Percentiles rank a stretch among this genome's conserved stretches.
Conservation (phyloP, 2,113 vertebrate genomes). For the Bos taurus region ARS-UCD2.0 NC_037339.1:35467001-35467500, state of each 20-base stretch:
- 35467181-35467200: not conserved
- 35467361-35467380: not conserved
- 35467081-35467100: not conserved
- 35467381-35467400: not conserved
- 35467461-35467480: conserved; percentile 23
- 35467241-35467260: not conserved
- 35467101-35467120: not conserved
- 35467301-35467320: not conserved
- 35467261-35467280: not conserved
- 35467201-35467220: not conserved
- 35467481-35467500: not conserved
- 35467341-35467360: not conserved
- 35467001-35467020: not conserved
- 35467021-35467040: not conserved
- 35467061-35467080: not conserved
- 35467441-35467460: not conserved
- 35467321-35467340: conserved; percentile 12
- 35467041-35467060: not conserved
- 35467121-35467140: not conserved
- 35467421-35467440: not conserved
- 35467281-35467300: not conserved
- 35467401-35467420: conserved; percentile 7
- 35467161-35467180: not conserved
- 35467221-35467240: not conserved
- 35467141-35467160: not conserved